These are phyloP conservation scores for Argyresthia albistria DNA, from an alignment of 2,888 invertebrate genomes.

Conservation along the genomic window DNA sequence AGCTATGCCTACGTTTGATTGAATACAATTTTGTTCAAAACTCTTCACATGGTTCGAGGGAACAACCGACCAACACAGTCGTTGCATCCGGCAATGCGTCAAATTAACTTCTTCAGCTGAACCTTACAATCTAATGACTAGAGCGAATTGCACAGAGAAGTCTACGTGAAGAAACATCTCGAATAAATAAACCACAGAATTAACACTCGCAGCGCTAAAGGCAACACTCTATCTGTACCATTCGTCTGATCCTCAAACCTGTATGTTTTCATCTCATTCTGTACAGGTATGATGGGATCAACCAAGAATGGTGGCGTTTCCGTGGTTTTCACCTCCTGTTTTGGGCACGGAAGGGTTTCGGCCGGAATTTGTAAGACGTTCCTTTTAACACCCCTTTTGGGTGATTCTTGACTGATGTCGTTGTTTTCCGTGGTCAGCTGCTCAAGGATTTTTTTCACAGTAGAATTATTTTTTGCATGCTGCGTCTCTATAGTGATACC, in stretches of 20 bases:
- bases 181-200: slow-evolving; percentile 41
- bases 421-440: slow-evolving; percentile 22
- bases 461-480: slow-evolving; percentile 41
- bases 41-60: too few species aligned
- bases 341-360: slow-evolving; percentile 53
- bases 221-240: neutral
- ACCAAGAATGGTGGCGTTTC: slow-evolving; percentile 41
- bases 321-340: slow-evolving; percentile 44
- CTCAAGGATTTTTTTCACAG: slow-evolving; percentile 35
- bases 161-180: slow-evolving; percentile 52
- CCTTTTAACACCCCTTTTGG: slow-evolving; percentile 46
- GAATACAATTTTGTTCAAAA: too few species aligned
- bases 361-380: slow-evolving; percentile 52
- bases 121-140: slow-evolving; percentile 26
- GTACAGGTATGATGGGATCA: slow-evolving; percentile 55
- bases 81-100: slow-evolving; percentile 6
- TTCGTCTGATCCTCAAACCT: slow-evolving; percentile 5
- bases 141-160: slow-evolving; percentile 16
- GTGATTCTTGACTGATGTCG: slow-evolving; percentile 18
- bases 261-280: slow-evolving; percentile 62
- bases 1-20: too few species aligned
- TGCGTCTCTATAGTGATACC: slow-evolving; percentile 46
- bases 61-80: too few species aligned
- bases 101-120: slow-evolving; percentile 19
- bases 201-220: slow-evolving; percentile 12